Evolutionary conservation across 2,113 vertebrate species (phyloP).

Genomic region (Eptesicus fuscus): DNA sequence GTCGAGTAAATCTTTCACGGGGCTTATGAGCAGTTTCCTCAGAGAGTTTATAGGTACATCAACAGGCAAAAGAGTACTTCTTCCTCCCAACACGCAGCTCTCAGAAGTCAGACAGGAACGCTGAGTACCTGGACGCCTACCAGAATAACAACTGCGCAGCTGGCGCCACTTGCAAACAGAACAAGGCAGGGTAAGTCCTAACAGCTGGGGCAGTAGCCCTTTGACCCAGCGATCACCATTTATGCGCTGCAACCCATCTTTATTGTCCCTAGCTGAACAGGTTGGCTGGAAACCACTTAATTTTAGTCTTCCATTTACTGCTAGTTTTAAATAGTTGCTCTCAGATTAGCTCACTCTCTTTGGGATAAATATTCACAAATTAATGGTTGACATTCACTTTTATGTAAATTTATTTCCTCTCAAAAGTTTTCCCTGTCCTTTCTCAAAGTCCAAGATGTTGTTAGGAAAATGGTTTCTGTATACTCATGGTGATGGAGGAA

Average conservation of each 20-base stretch:
- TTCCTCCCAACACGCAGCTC: slow-evolving; percentile 5
- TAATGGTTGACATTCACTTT: not conserved
- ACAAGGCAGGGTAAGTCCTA: not conserved
- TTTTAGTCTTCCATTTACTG: not conserved
- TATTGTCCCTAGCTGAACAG: not conserved
- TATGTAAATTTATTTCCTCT: not conserved
- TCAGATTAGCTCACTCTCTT: not conserved
- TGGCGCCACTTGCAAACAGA: not conserved
- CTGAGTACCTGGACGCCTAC: slow-evolving; percentile 6
- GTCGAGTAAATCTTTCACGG: not conserved
- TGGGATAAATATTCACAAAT: not conserved
- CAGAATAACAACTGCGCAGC: not conserved
- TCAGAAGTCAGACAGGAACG: slow-evolving; percentile 38
- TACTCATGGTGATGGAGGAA: not conserved
- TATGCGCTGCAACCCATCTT: not conserved
- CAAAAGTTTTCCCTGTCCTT: not conserved
- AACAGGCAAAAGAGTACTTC: not conserved
- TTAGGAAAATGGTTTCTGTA: not conserved
- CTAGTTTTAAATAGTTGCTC: not conserved
- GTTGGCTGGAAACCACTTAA: not conserved
- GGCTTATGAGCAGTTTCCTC: not conserved
- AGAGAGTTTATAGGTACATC: not conserved
- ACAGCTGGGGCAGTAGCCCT: not conserved
- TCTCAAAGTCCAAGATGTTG: not conserved
- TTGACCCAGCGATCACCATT: not conserved